A percentile compares a stretch with the other conserved stretches of the same genome.
phyloP scores from a whole-genome alignment of 2,113 vertebrate genomes.

The Seriola rivoliana region DNA sequence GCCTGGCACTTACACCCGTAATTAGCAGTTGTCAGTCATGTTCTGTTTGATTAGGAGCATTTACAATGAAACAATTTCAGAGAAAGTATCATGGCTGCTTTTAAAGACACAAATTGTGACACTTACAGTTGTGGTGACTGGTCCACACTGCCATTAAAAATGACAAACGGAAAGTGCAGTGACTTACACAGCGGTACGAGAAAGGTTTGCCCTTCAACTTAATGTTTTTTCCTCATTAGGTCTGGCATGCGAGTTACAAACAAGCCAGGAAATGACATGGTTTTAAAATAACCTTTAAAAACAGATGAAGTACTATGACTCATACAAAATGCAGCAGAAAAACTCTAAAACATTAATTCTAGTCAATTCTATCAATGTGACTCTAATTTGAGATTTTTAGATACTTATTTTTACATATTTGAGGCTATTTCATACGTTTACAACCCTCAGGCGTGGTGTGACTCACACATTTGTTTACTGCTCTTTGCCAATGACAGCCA shows the following conservation, averaged over 20 bases:
- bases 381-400: background rate
- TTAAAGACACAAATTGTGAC: background rate
- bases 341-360: background rate
- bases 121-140: background rate
- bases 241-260: background rate
- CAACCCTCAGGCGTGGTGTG: background rate
- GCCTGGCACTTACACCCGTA: background rate
- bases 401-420: background rate
- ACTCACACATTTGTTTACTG: constrained; percentile 42
- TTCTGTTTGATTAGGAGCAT: background rate
- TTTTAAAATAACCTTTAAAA: background rate
- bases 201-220: background rate
- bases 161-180: background rate
- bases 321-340: background rate
- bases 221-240: background rate
- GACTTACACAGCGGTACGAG: background rate
- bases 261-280: background rate
- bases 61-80: background rate
- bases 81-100: background rate
- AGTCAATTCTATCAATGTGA: background rate
- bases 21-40: background rate
- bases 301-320: background rate
- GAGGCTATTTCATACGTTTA: background rate
- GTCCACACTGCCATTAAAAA: background rate
- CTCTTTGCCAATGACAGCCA: constrained; percentile 1